Evolutionary conservation across 1,140 invertebrate species (phyloP).

Genomic region (Drosophila obscura): DNA sequence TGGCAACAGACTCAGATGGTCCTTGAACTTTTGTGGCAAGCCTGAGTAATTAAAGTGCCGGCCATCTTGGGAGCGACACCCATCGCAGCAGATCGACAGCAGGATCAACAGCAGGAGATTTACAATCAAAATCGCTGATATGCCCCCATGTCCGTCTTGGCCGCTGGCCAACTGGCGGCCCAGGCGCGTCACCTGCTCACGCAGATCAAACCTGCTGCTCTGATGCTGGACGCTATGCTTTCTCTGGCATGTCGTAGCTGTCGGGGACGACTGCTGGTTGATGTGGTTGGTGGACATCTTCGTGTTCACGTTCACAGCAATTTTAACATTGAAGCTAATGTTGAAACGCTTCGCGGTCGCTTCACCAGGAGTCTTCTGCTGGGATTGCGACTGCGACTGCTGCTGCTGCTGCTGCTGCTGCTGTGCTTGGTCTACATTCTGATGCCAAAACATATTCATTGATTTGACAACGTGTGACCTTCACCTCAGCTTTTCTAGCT

Average conservation of each 20-base stretch:
- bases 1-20: conserved; percentile 41
- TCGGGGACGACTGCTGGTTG: conserved; percentile 9
- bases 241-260: neutral
- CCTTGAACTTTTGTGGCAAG: neutral
- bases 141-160: conserved; percentile 38
- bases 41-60: conserved; percentile 23
- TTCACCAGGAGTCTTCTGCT: neutral
- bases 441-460: conserved; percentile 67
- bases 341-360: conserved; percentile 50
- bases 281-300: conserved; percentile 56
- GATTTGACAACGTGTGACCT: conserved; percentile 33
- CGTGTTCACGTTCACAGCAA: conserved; percentile 72
- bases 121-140: conserved; percentile 54
- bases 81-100: conserved; percentile 68
- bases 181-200: conserved; percentile 44
- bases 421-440: conserved; percentile 53
- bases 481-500: conserved; percentile 12
- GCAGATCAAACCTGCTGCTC: conserved; percentile 23
- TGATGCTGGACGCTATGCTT: conserved; percentile 23
- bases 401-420: conserved; percentile 9
- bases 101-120: conserved; percentile 60
- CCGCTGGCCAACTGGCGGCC: conserved; percentile 40
- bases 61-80: conserved; percentile 55
- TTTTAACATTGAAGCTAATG: conserved; percentile 73
- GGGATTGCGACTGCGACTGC: conserved; percentile 3